These are phyloP conservation scores for Lasioglossum malachurum DNA, from an alignment of 2,888 invertebrate species.

Conservation along the genomic window DNA sequence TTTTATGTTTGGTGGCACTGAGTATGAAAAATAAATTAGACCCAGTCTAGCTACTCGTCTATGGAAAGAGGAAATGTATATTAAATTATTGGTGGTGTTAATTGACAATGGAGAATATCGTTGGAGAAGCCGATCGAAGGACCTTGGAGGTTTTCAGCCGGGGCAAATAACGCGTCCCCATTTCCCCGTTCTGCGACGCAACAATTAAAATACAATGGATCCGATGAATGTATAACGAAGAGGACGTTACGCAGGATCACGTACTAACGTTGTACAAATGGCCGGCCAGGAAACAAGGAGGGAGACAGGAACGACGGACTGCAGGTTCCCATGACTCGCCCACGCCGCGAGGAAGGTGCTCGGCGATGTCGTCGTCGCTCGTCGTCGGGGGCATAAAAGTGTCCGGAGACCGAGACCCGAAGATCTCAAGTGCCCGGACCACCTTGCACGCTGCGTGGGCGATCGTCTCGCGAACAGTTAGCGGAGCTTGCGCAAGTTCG, in stretches of 20 bases:
- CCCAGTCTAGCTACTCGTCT: too few species aligned
- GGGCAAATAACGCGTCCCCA: neutral
- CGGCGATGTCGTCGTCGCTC: constrained; percentile 81
- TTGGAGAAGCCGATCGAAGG: neutral
- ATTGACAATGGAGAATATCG: neutral
- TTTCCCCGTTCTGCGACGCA: constrained; percentile 5
- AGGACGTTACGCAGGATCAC: constrained; percentile 50
- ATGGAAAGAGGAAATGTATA: too few species aligned
- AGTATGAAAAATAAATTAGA: too few species aligned
- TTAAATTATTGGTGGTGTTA: neutral
- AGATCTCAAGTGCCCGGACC: constrained; percentile 80
- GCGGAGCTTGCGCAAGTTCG: constrained; percentile 78
- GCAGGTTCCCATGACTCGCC: constrained; percentile 79
- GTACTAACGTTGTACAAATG: constrained; percentile 60
- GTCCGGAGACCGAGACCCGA: constrained; percentile 76
- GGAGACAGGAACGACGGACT: constrained; percentile 57
- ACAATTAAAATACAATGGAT: constrained; percentile 59
- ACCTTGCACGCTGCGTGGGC: constrained; percentile 82
- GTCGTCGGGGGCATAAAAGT: constrained; percentile 83
- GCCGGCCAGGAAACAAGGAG: constrained; percentile 56
- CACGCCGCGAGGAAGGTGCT: constrained; percentile 78
- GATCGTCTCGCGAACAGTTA: constrained; percentile 72
- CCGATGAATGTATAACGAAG: constrained; percentile 49
- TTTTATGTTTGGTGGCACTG: too few species aligned
- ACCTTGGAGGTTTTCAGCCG: neutral